phyloP scores from a whole-genome alignment of 2,797 vertebrate genomes.

The Onychomys torridus region DNA sequence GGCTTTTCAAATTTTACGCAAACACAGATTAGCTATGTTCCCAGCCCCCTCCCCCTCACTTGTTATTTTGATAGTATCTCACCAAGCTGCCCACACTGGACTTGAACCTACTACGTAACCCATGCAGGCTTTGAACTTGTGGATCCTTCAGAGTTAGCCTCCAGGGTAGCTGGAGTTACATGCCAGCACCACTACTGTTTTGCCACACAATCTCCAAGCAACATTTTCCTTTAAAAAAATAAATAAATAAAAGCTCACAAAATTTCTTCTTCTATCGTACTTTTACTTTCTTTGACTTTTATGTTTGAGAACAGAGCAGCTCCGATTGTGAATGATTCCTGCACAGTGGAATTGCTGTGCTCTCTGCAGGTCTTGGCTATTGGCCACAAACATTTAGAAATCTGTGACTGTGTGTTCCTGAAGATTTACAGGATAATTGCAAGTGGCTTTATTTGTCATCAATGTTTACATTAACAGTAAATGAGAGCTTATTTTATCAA shows the following conservation, averaged over 20 bases:
- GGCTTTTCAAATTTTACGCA: background rate
- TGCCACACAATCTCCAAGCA: background rate
- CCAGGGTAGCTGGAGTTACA: background rate
- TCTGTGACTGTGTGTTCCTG: background rate
- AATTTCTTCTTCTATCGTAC: background rate
- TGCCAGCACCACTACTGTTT: background rate
- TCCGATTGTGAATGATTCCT: background rate
- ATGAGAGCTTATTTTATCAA: background rate
- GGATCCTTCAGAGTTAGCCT: background rate
- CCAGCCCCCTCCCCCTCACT: background rate
- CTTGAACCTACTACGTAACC: background rate
- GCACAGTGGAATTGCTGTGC: background rate
- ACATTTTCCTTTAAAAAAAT: background rate
- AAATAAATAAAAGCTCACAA: background rate
- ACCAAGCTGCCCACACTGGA: background rate
- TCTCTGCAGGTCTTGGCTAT: background rate
- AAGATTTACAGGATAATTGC: background rate
- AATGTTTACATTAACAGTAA: background rate
- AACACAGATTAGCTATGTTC: background rate
- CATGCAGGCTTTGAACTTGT: background rate
- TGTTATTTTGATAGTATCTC: background rate
- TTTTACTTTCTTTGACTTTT: slow-evolving; percentile 46
- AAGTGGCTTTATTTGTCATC: background rate
- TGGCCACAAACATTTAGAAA: background rate
- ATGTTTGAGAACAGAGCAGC: slow-evolving; percentile 17